Evolutionary conservation across 2,888 invertebrate genomes (phyloP), one percentile per base, ranked within the genome.

Genomic region (Cacoxenus indagator): DNA sequence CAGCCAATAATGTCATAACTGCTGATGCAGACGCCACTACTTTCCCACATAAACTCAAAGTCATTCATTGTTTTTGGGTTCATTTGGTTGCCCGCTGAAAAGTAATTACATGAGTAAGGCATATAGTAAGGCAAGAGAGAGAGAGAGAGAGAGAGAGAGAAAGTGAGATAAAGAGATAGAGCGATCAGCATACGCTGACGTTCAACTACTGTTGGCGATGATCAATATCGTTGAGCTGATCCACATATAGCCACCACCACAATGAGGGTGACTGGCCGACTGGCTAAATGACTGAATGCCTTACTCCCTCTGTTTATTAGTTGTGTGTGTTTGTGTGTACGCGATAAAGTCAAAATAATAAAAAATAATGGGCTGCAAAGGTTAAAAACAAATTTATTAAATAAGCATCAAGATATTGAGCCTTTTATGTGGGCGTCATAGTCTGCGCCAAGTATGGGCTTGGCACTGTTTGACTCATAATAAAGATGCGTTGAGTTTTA

Each of bases 341-440:
- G 54, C 61, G 74, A 81, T 81, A 75, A 73, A 81, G 81, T 80
- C 81, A 79, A 80, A 80, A 80, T 78, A 80, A 79, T 81, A 78
- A 80, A 80, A 80, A 76, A 76, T 79, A 72, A 81, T 77, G 75
- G 51, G 51, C 51, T 51, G 51, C n/a, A 51, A 51, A 51, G 51
- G 51, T 51, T 51, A 51, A 51, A 51, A 51, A 51, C 51, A 51
- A 19, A 51, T 51, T 51, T 51, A 51, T 51, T 51, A 55, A 57
- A 57, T 17, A 27, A 57, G 29, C 27, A 57, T 4, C 76, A 77
- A 54, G 76, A 79, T 77, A 74, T 78, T 76, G 73, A 79, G 77
- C 78, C 80, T 78, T 78, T 78, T 77, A 80, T 78, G 77, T 75
- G 78, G 78, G 78, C 78, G n/a, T 29, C 17, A 45, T n/a, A n/a